Percentiles rank a stretch among this genome's conserved stretches.
phyloP scores from a whole-genome alignment of 2,888 invertebrate species.

The Octodonta nipae region DNA sequence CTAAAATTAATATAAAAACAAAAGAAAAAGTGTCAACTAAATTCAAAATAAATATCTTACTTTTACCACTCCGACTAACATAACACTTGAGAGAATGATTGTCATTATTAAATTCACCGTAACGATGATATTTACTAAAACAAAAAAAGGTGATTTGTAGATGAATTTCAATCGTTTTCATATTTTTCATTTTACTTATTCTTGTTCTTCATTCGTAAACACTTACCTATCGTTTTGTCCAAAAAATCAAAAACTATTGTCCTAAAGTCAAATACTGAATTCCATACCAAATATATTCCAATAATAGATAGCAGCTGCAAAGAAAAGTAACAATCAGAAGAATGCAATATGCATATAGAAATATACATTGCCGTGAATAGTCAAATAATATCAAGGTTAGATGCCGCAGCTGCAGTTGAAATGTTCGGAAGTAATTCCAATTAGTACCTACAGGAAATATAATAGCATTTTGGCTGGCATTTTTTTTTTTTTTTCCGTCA shows the following conservation, averaged over 20 bases:
- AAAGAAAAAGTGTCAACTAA: background rate
- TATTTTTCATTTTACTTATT: background rate
- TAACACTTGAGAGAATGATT: constrained; percentile 61
- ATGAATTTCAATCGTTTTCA: background rate
- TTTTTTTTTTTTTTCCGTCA: background rate
- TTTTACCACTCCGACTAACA: constrained; percentile 61
- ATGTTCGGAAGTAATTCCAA: too few relatives aligned
- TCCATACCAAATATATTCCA: constrained; percentile 42
- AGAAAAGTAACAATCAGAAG: constrained; percentile 2
- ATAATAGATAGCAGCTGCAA: constrained; percentile 50
- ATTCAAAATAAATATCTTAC: constrained; percentile 37
- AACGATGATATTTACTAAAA: constrained; percentile 63
- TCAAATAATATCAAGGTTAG: too few relatives aligned
- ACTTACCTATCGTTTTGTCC: constrained; percentile 50
- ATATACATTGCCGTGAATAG: too few relatives aligned
- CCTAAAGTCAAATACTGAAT: constrained; percentile 52
- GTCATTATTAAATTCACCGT: constrained; percentile 71
- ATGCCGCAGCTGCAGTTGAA: too few relatives aligned
- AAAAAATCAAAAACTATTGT: constrained; percentile 66
- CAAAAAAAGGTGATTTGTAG: constrained; percentile 11
- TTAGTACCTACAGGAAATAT: too few relatives aligned
- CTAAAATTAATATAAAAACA: constrained; percentile 39
- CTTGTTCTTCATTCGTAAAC: background rate
- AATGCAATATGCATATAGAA: too few relatives aligned
- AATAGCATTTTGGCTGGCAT: too few relatives aligned